Conservation (phyloP, 2,113 vertebrate species). For the Lethenteron reissneri region DNA sequence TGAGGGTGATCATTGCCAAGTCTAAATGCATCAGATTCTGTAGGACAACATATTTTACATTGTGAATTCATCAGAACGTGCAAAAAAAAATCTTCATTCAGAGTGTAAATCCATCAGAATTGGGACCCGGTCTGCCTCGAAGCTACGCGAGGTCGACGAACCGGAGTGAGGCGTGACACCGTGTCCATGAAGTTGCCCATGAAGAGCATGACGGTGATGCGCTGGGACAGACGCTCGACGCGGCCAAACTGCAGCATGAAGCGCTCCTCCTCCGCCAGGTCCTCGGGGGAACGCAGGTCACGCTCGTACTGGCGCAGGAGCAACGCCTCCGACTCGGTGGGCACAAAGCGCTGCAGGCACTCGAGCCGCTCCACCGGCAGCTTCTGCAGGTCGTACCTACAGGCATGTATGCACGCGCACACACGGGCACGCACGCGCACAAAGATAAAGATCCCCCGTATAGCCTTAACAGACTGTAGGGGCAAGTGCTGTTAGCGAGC, state of each 20-base stretch:
- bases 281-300: conserved; percentile 55
- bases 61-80: too few species aligned
- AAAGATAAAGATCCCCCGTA: too few species aligned
- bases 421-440: background rate
- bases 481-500: too few species aligned
- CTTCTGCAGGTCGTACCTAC: conserved; percentile 2
- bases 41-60: too few species aligned
- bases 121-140: background rate
- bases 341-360: conserved; percentile 1
- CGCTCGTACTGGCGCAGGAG: conserved; percentile 18
- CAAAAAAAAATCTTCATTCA: too few species aligned
- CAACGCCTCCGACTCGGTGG: background rate
- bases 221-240: conserved; percentile 66
- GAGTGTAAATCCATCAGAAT: too few species aligned
- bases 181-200: conserved; percentile 71
- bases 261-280: conserved; percentile 63
- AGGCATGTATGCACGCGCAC: too few species aligned
- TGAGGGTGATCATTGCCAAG: too few species aligned
- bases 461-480: too few species aligned
- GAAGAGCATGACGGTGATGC: conserved; percentile 84
- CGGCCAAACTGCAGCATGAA: conserved; percentile 87
- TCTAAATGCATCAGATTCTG: too few species aligned
- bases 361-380: conserved; percentile 1
- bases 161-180: conserved; percentile 61
- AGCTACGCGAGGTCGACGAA: conserved; percentile 16